Base-by-base conservation (phyloP, 2,888 invertebrate genomes). In the Phasia obesa region DNA sequence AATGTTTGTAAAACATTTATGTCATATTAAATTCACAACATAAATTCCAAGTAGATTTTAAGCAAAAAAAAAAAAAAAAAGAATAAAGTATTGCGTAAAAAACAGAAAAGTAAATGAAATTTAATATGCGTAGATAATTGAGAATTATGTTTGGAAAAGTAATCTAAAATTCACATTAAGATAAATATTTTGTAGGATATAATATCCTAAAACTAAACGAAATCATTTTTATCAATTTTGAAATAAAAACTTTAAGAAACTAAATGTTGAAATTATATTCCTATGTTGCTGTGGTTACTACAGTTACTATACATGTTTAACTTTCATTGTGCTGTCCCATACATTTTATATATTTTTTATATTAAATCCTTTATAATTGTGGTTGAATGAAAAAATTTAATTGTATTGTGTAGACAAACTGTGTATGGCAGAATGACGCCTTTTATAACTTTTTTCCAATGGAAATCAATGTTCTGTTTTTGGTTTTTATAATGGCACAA, bases 1-100 rank as follows among this genome's bases (percentile, higher is more conserved):
- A 70, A 62, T 47, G 42, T 53, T 53, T 62, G 44, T 62, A 15
- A 23, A 35, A 77, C 38, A 70, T 57, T 64, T 70, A 70, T 70
- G 69, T 62, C 60, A 53, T 25, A 77, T 70, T 62, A 57, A 57
- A 38, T 78, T 71, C 55, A 65, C n/a, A n/a, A n/a, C n/a, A n/a
- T n/a, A n/a, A n/a, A n/a, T n/a, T n/a, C n/a, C n/a, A n/a, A n/a
- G n/a, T n/a, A 0, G 11, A 53, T 0, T n/a, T 35, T 25, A 53
- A 42, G 44, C 15, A 60, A 53, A 15, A 53, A 35, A 25, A 17
- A 44, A 49, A 62, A 38, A 0, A 59, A 60, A 9, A n/a, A 51
- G n/a, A 23, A 64, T 11, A 25, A 44, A 11, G 25, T 27, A 44
- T 9, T n/a, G n/a, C n/a, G n/a, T n/a, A n/a, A n/a, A n/a, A n/a